Base-by-base conservation (phyloP, 2,797 vertebrate genomes). In the Acestrorhynchus altus region DNA sequence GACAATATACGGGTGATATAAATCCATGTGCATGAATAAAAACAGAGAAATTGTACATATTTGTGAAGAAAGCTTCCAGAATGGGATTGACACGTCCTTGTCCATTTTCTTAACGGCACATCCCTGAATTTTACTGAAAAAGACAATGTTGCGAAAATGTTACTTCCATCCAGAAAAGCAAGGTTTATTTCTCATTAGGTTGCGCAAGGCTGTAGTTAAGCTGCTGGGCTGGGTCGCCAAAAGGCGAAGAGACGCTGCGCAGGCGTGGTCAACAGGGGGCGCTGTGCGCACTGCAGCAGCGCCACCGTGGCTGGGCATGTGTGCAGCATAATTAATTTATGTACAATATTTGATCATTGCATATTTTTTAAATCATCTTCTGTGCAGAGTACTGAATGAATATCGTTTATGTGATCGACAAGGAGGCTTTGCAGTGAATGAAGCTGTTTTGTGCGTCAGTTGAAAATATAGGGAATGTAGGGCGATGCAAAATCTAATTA, bases 401-500 rank as follows among this genome's bases (percentile, higher is more conserved):
- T 94, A 83, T 94, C 94, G 94, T 95, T 92, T 91, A 94, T 92
- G 93, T 95, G 95, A 95, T 95, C 93, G 94, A 92, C 94, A 93
- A 83, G 88, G 88, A 89, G 92, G 93, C 95, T 93, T 92, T 94
- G 90, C 93, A 89, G 86, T 93, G 92, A 93, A 60, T 94, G 94
- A 94, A 96, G 97, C 96, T 94, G 94, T 95, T 92, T 40, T 93
- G 94, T 95, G 95, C 96, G 95, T 95, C 96, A 94, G 94, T 96
- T 94, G 95, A 96, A 99, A 98, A 98, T 96, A 97, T 96, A 96
- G 95, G 95, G 96, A 96, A 96, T 98, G 96, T 97, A 97, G 96
- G 60, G 96, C 96, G 96, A 96, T 90, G 96, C 96, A 96, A 95
- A 98, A 99, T 99, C 97, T 98, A 99, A 99, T 99, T 99, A 99